Evolutionary conservation across 23 tunicate genomes (phyloP).

Genomic region (Corella eumyota): DNA sequence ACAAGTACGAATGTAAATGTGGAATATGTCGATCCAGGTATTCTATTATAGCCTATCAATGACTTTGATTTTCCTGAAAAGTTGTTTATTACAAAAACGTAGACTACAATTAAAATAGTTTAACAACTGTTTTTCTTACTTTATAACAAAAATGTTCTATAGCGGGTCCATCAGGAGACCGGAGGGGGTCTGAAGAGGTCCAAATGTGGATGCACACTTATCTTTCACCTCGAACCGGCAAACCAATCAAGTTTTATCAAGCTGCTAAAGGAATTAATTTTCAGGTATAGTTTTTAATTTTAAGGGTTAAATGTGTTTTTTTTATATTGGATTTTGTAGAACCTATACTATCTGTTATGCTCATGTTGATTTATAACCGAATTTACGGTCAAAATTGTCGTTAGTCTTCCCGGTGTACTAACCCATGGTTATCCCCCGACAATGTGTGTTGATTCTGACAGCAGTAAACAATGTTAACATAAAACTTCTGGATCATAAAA

Average conservation of each 20-base stretch:
- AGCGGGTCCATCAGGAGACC: constrained; percentile 95
- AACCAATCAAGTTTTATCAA: constrained; percentile 80
- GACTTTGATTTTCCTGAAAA: no score
- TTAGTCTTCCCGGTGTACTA: no score
- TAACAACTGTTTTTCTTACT: no score
- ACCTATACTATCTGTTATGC: no score
- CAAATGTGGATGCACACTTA: constrained; percentile 94
- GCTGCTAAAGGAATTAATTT: constrained; percentile 95
- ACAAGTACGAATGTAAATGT: constrained; percentile 59
- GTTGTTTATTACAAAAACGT: no score
- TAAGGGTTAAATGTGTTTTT: neutral
- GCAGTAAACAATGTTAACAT: no score
- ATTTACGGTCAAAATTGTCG: no score
- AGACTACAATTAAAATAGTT: no score
- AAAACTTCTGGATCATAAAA: no score
- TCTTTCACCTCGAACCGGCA: constrained; percentile 46
- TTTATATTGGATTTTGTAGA: neutral
- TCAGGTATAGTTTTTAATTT: constrained; percentile 40
- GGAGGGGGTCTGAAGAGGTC: constrained; percentile 81
- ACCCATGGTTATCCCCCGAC: no score
- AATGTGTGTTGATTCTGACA: no score
- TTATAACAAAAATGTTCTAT: neutral
- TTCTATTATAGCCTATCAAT: neutral
- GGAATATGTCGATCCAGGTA: constrained; percentile 98
- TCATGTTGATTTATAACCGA: no score